Evolutionary conservation across 2,888 invertebrate species (phyloP).

Genomic region (Eupithecia subfuscata): DNA sequence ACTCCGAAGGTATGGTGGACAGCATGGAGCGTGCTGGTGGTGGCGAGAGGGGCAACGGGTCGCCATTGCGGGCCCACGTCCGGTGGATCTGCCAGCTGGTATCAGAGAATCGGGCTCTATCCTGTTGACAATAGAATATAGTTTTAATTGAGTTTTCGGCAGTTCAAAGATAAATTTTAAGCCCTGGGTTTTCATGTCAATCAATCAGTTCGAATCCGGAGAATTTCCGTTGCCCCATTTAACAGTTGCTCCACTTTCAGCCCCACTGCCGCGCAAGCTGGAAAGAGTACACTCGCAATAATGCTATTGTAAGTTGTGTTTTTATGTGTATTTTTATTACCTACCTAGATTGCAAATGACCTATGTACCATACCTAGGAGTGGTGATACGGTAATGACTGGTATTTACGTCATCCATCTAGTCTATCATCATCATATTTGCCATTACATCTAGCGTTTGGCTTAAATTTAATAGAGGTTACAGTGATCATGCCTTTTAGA

Average conservation of each 20-base stretch:
- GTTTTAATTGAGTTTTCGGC: background rate
- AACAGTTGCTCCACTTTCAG: background rate
- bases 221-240: background rate
- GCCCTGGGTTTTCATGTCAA: background rate
- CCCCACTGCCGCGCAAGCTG: background rate
- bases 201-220: background rate
- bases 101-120: conserved; percentile 88
- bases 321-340: background rate
- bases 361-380: background rate
- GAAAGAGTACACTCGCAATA: background rate
- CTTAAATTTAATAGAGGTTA: background rate
- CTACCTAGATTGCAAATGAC: background rate
- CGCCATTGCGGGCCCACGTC: conserved; percentile 85
- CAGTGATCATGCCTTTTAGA: background rate
- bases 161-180: background rate
- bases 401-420: conserved; percentile 1
- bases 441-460: background rate
- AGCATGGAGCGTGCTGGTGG: conserved; percentile 61
- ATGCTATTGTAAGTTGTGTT: background rate
- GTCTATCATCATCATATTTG: background rate
- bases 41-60: conserved; percentile 72
- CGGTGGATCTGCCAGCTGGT: conserved; percentile 90
- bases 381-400: background rate
- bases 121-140: conserved; percentile 69
- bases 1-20: conserved; percentile 56